These are phyloP conservation scores for Cryptoprocta ferox DNA, from an alignment of 2,797 vertebrate species.

Conservation along the genomic window DNA sequence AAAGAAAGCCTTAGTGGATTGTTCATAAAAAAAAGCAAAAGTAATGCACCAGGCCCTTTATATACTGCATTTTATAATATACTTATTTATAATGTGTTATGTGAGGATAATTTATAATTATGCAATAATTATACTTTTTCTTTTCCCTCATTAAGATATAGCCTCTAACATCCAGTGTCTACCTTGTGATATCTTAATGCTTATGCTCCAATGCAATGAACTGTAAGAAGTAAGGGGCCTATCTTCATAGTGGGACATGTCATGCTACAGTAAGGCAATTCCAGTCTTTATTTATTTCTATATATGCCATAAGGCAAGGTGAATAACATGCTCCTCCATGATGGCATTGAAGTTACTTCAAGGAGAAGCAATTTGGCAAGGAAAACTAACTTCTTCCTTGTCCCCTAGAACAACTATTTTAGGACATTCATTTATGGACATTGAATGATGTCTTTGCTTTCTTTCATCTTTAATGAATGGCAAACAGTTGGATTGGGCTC, in stretches of 20 bases:
- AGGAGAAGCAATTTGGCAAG: not conserved
- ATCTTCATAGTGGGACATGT: not conserved
- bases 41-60: not conserved
- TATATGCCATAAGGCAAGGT: not conserved
- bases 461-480: not conserved
- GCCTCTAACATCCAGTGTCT: not conserved
- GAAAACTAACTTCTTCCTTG: not conserved
- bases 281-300: not conserved
- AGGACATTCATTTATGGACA: not conserved
- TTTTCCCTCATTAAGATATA: not conserved
- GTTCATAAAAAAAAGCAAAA: constrained; percentile 10
- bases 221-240: not conserved
- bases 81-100: not conserved
- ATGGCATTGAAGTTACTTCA: not conserved
- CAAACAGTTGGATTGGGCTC: not conserved
- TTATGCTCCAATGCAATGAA: not conserved
- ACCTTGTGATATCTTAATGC: not conserved
- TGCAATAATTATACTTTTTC: not conserved
- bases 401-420: not conserved
- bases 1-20: constrained; percentile 48
- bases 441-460: not conserved
- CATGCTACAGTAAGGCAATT: not conserved
- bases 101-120: not conserved
- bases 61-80: constrained; percentile 16
- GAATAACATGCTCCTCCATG: not conserved